These are phyloP conservation scores for Trematocara nigrifrons DNA, from an alignment of 2,113 vertebrate species.

Conservation along the genomic window DNA sequence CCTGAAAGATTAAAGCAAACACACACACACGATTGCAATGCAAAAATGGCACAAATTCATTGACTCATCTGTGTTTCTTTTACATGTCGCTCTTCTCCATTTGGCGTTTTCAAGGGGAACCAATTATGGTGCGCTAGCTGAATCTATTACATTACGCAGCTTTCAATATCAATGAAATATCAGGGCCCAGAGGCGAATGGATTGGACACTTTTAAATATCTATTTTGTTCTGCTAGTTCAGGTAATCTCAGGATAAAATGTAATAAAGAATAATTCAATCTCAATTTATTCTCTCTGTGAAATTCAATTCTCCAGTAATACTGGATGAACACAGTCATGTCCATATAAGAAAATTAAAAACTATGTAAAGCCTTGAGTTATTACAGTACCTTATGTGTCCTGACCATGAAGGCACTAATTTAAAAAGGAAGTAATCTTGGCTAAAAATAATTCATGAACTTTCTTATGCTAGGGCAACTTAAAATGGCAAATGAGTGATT, in stretches of 20 bases:
- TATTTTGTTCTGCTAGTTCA: constrained; percentile 40
- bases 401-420: not conserved
- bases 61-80: not conserved
- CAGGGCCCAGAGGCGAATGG: constrained; percentile 11
- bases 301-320: constrained; percentile 5
- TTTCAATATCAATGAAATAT: constrained; percentile 9
- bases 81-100: not conserved
- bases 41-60: not conserved
- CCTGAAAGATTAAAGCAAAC: not conserved
- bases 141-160: constrained; percentile 10
- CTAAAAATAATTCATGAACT: not conserved
- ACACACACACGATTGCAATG: not conserved
- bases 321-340: not conserved
- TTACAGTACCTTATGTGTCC: not conserved
- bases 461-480: not conserved
- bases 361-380: not conserved
- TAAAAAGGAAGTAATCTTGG: not conserved
- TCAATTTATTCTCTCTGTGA: constrained; percentile 25
- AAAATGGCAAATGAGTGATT: not conserved
- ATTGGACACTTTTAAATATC: constrained; percentile 38
- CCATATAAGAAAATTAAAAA: constrained; percentile 2
- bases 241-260: constrained; percentile 41
- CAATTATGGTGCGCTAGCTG: not conserved
- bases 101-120: not conserved
- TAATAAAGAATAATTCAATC: constrained; percentile 34